These are phyloP conservation scores for Dermatemys mawii DNA, from an alignment of 2,113 vertebrate species.

Conservation along the genomic window DNA sequence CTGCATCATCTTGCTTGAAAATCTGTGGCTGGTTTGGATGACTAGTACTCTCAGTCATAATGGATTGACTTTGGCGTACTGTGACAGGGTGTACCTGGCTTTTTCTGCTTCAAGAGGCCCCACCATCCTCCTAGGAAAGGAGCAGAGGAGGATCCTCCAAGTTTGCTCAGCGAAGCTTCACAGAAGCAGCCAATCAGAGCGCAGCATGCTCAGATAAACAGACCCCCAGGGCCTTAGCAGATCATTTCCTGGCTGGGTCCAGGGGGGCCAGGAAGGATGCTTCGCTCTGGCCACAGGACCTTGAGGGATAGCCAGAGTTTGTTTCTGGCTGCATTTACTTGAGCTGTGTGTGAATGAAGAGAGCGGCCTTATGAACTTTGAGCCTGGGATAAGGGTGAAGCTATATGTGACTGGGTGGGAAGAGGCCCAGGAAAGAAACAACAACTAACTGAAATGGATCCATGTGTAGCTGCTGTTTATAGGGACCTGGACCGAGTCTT, in stretches of 20 bases:
- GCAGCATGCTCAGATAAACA: not conserved
- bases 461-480: not conserved
- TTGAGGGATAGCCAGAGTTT: not conserved
- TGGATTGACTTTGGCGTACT: conserved; percentile 1
- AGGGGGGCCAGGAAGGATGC: not conserved
- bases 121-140: not conserved
- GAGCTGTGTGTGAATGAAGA: not conserved
- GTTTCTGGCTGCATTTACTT: not conserved
- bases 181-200: not conserved
- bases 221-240: not conserved
- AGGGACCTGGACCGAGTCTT: not conserved
- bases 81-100: not conserved
- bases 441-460: not conserved
- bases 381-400: not conserved
- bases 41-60: conserved; percentile 37
- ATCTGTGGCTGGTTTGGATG: conserved; percentile 20
- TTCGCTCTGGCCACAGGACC: not conserved
- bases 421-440: not conserved
- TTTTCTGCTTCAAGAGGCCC: not conserved
- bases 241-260: not conserved
- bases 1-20: conserved; percentile 42
- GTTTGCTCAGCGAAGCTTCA: not conserved
- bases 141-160: not conserved
- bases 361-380: not conserved
- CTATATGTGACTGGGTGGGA: not conserved